Evolutionary conservation across 2,888 invertebrate species (phyloP), one percentile per base, ranked within the genome.

Genomic region (Trypoxylon attenuatum): DNA sequence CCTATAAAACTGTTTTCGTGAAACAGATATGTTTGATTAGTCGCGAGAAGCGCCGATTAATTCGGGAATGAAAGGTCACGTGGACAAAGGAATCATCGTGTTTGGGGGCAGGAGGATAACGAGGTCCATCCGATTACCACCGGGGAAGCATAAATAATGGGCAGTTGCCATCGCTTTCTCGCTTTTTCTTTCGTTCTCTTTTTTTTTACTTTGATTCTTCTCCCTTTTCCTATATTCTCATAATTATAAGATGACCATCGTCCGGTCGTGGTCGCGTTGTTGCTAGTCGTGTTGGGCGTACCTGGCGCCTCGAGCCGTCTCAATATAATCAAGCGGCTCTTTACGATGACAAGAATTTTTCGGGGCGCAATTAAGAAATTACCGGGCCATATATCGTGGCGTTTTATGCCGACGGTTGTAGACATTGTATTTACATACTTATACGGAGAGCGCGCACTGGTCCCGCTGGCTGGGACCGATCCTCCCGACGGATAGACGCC

Each of bases 321-420:
- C 78, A 78, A 80, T 80, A 77, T 79, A 83, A 84, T 83, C 82
- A 83, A 81, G 73, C 78, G 76, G 74, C 80, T 82, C 74, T 85
- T 85, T 85, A 85, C 81, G 84, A 84, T 83, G 85, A 85, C 85
- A 85, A 82, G 84, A 85, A 85, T 85, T 85, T 83, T 85, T 84
- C 77, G 81, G 78, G 66, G 75, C 75, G 84, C 85, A 85, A 85
- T 85, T 85, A 85, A 85, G 84, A 85, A 85, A 85, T 85, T 85
- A 85, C 85, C 82, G 75, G 80, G 75, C 80, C 85, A 79, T 86
- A 86, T 85, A 86, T 87, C 82, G 80, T 81, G 57, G 53, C 79
- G 79, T 82, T 86, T 85, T 85, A 86, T 84, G 79, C 67, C 70
- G 71, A 54, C 69, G 69, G 66, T 59, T 56, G 46, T 58, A 77